phyloP scores from a whole-genome alignment of 1,140 invertebrate genomes.

The Cheumatopsyche charites region DNA sequence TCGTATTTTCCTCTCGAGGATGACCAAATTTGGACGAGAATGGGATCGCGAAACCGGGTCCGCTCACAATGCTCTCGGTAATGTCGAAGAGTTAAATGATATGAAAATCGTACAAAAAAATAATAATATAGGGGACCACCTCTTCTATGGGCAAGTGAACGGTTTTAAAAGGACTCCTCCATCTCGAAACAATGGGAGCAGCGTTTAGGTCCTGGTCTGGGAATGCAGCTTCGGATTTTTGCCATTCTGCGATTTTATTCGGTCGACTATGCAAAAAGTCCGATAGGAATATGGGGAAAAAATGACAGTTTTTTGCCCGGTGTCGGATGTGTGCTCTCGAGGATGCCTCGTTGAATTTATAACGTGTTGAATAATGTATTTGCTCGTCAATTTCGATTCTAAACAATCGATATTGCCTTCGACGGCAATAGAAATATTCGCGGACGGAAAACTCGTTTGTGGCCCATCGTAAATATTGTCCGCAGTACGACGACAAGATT shows the following conservation, averaged over 20 bases:
- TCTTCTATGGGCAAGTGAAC: background rate
- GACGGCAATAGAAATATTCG: no score
- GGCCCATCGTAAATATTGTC: no score
- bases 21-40: conserved; percentile 44
- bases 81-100: conserved; percentile 32
- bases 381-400: no score
- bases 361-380: no score
- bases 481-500: no score
- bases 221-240: conserved; percentile 42
- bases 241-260: conserved; percentile 43
- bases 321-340: no score
- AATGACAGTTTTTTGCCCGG: no score
- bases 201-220: conserved; percentile 43
- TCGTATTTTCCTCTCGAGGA: background rate
- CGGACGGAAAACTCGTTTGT: no score
- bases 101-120: conserved; percentile 28
- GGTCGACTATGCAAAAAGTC: conserved; percentile 4
- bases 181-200: conserved; percentile 47
- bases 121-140: background rate
- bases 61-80: conserved; percentile 40
- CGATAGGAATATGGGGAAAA: conserved; percentile 3
- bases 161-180: conserved; percentile 32
- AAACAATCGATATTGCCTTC: no score
- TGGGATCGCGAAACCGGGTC: conserved; percentile 34
- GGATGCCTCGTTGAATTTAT: no score